Evolutionary conservation across 2,888 invertebrate species (phyloP), one percentile per base, ranked within the genome.

Genomic region (Cristatella mucedo): DNA sequence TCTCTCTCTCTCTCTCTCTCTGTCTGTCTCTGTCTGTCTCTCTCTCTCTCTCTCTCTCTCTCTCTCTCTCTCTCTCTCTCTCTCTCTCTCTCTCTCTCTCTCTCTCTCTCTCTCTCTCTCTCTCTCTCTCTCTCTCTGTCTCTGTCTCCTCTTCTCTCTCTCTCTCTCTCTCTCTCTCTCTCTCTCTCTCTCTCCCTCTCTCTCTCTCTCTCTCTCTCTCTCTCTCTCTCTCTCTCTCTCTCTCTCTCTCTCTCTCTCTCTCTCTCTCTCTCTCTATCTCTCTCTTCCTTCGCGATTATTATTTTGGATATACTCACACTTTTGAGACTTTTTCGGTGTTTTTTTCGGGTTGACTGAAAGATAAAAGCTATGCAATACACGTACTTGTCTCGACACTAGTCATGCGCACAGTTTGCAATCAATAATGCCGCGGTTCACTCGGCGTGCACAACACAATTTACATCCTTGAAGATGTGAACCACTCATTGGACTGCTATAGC

Each of bases 221-320:
- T 33, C 33, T 18, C 33, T 33, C 15, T n/a, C 36, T 19, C 36
- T 36, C 21, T 22, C 22, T 18, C 36, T 36, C 4, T 22, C 22
- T 7, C 36, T 21, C 13, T 22, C n/a, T n/a, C n/a, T n/a, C n/a
- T n/a, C n/a, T n/a, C n/a, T n/a, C n/a, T n/a, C n/a, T n/a, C n/a
- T n/a, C n/a, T n/a, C n/a, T n/a, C n/a, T n/a, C n/a, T n/a, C n/a
- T 21, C 15, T 36, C 26, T 22, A 22, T 36, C 4, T 36, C 36
- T 18, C 36, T 4, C n/a, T n/a, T n/a, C n/a, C n/a, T n/a, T n/a
- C n/a, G n/a, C n/a, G n/a, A n/a, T n/a, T n/a, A n/a, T n/a, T n/a
- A n/a, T n/a, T n/a, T n/a, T n/a, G n/a, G n/a, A n/a, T n/a, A n/a
- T n/a, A n/a, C 15, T 33, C 33, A n/a, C 33, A 21, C 15, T n/a